These are phyloP conservation scores for Netelia melanura DNA, from an alignment of 2,888 invertebrate species.

Conservation along the genomic window DNA sequence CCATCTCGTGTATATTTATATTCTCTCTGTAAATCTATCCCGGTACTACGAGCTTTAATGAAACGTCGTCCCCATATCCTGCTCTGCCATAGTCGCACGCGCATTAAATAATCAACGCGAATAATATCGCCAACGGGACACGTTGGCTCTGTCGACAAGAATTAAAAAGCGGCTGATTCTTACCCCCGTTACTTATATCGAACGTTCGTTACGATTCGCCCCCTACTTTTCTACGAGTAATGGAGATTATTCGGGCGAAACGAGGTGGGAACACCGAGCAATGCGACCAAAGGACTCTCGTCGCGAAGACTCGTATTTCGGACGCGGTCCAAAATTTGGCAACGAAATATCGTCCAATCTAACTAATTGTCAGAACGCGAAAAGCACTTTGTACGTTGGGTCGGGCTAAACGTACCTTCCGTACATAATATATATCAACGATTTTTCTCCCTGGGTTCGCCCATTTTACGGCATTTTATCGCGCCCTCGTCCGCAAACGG, in stretches of 20 bases:
- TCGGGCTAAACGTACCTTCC: too few relatives aligned
- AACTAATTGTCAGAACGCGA: conserved; percentile 54
- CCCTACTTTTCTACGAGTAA: too few relatives aligned
- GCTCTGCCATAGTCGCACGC: not conserved
- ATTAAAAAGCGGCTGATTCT: conserved; percentile 29
- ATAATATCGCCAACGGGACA: conserved; percentile 55
- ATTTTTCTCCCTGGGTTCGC: not conserved
- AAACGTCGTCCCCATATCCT: conserved; percentile 34
- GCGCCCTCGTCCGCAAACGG: not conserved
- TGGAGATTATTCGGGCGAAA: too few relatives aligned
- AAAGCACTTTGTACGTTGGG: conserved; percentile 34
- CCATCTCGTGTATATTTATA: conserved; percentile 40
- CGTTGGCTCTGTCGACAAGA: not conserved
- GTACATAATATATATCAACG: too few relatives aligned
- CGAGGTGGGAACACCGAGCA: too few relatives aligned
- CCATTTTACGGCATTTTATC: conserved; percentile 25
- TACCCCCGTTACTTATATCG: conserved; percentile 62
- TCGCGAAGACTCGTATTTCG: conserved; percentile 15
- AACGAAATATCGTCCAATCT: conserved; percentile 50
- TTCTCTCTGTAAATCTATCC: conserved; percentile 59
- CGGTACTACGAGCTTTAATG: conserved; percentile 44
- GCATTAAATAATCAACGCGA: conserved; percentile 60
- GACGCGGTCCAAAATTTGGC: conserved; percentile 23
- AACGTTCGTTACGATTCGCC: not conserved
- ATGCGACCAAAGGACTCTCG: not conserved